Conservation (phyloP, 2,113 vertebrate species). For the Perca flavescens region DNA sequence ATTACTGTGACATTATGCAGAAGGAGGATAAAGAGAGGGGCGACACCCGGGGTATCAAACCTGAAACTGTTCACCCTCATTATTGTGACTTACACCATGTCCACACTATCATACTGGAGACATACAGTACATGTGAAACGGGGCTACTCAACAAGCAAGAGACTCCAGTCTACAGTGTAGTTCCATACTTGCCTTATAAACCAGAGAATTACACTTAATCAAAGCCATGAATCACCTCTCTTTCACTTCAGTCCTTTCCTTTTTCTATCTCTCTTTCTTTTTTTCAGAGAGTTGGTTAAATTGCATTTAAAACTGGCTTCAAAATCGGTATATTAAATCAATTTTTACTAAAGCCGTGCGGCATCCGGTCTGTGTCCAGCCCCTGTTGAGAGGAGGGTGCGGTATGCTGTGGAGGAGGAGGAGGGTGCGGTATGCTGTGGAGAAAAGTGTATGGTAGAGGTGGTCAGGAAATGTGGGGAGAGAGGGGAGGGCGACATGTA, state of each 20-base stretch:
- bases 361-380: neutral
- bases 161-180: neutral
- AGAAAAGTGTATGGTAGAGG: neutral
- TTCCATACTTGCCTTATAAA: neutral
- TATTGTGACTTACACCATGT: conserved; percentile 9
- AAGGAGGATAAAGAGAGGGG: neutral
- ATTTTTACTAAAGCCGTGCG: neutral
- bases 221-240: neutral
- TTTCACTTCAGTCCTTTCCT: neutral
- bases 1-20: conserved; percentile 39
- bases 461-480: neutral
- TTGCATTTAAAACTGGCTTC: neutral
- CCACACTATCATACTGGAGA: neutral
- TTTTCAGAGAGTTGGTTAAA: neutral
- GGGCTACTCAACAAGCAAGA: neutral
- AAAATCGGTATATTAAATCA: neutral
- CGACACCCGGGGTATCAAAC: neutral
- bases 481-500: neutral
- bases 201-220: neutral
- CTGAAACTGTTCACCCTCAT: conserved; percentile 1
- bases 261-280: neutral
- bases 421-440: too few species aligned
- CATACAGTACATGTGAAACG: neutral
- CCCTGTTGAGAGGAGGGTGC: neutral
- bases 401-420: too few species aligned